These are phyloP conservation scores for Listronotus oregonensis DNA, from an alignment of 1,140 invertebrate species.

Conservation along the genomic window DNA sequence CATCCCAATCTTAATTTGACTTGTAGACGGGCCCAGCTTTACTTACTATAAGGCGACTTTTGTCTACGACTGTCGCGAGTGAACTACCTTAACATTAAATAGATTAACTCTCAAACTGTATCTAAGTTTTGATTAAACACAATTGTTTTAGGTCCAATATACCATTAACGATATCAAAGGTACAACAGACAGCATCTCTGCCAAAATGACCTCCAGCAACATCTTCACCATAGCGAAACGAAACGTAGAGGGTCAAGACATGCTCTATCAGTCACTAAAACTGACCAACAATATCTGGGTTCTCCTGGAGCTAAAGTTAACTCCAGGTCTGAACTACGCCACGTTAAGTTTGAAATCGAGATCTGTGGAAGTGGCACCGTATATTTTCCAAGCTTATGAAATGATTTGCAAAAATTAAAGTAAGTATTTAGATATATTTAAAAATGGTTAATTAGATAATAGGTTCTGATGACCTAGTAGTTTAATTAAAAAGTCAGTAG, in stretches of 20 bases:
- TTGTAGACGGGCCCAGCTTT: too few species aligned
- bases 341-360: slow-evolving; percentile 92
- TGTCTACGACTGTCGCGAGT: too few species aligned
- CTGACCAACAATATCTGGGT: slow-evolving; percentile 98
- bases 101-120: too few species aligned
- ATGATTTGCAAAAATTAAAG: slow-evolving; percentile 69
- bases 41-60: too few species aligned
- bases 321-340: slow-evolving; percentile 88
- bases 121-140: too few species aligned
- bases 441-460: too few species aligned
- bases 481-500: too few species aligned
- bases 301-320: slow-evolving; percentile 93
- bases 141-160: slow-evolving; percentile 70
- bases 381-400: slow-evolving; percentile 93
- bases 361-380: slow-evolving; percentile 88
- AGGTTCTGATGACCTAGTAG: too few species aligned
- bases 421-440: too few species aligned
- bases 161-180: slow-evolving; percentile 72
- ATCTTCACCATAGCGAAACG: slow-evolving; percentile 99
- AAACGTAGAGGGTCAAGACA: slow-evolving; percentile 98
- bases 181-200: slow-evolving; percentile 84
- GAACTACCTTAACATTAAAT: too few species aligned
- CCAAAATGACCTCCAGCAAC: slow-evolving; percentile 95
- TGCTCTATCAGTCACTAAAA: slow-evolving; percentile 98
- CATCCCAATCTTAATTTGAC: too few species aligned